Conservation (phyloP, 2,888 invertebrate species). For the Cephalotes varians region DNA sequence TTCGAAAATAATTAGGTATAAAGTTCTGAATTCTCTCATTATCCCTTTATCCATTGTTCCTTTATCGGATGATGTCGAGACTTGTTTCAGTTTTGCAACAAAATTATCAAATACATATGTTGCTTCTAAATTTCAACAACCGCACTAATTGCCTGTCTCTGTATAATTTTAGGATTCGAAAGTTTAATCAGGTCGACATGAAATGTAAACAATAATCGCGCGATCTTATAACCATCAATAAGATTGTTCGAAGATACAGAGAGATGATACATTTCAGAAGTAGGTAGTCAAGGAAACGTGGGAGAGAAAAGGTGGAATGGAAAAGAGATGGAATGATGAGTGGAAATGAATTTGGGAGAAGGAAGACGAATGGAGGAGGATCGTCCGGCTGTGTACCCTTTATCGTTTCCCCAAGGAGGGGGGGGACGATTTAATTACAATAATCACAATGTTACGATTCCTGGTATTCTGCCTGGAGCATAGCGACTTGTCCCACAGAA, state of each 20-base stretch:
- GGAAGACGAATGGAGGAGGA: constrained; percentile 52
- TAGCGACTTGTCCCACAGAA: constrained; percentile 77
- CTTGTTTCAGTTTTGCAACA: background rate
- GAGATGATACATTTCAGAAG: constrained; percentile 56
- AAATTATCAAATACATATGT: background rate
- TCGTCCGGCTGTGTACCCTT: constrained; percentile 60
- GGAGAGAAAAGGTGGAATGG: background rate
- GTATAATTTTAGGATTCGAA: constrained; percentile 18
- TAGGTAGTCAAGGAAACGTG: constrained; percentile 74
- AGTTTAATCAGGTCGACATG: constrained; percentile 26
- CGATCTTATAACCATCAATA: constrained; percentile 57
- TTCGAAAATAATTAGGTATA: background rate
- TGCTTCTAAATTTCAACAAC: background rate
- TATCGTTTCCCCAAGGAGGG: constrained; percentile 58
- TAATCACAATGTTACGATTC: constrained; percentile 82
- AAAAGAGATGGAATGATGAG: constrained; percentile 29
- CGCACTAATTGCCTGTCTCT: background rate
- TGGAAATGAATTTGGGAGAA: constrained; percentile 51
- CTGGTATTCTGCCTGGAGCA: constrained; percentile 74
- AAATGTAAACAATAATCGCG: constrained; percentile 59
- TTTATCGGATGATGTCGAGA: background rate
- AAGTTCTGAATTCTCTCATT: background rate
- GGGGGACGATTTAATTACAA: constrained; percentile 84
- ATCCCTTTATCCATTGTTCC: too few species aligned
- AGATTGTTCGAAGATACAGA: constrained; percentile 44